Base-by-base conservation (phyloP, 2,113 vertebrate species). In the Artemisiospiza belli region DNA sequence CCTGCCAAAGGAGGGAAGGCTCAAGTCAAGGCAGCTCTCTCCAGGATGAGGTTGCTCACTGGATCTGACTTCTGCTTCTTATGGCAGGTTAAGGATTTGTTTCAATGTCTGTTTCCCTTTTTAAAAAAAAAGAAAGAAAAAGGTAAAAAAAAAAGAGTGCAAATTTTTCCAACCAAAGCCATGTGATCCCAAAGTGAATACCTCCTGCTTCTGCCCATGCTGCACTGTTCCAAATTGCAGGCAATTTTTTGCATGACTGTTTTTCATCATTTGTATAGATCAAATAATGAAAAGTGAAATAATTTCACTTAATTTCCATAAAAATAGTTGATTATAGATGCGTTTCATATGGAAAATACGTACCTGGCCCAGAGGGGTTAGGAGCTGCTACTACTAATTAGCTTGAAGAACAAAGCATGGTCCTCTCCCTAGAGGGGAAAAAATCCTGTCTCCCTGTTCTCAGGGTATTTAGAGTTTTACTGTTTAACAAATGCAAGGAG, bases 131-230 rank as follows among this genome's bases (percentile, higher is more conserved):
- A 6, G n/a, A 6, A 70, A 54, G 49, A 27, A 15, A 5, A 11
- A 24, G 15, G 15, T 15, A 27, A 61, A 24, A 2, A 30, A 47
- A 33, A 31, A 54, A 55, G 23, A 25, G 1, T 3, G 1, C 46
- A n/a, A 52, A 2, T 92, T 92, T 94, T 89, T 95, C 68, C 90
- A 75, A 92, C 93, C 89, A 94, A 95, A 95, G 95, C 93, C 90
- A 89, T 95, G 81, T 78, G 87, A 92, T 95, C 94, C 88, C 92
- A 96, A 94, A 96, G 95, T 76, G 72, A 95, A 96, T 96, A 94
- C 93, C 95, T 96, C 92, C 90, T 94, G 95, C 92, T 96, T 96
- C 85, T 83, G 88, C 83, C 88, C 76, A 6, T 86, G 94, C 93
- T 94, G 90, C 92, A 84, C 88, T 81, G 76, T 72, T 92, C 91